phyloP scores from a whole-genome alignment of 2,113 vertebrate species.

The Terrapene triunguis region DNA sequence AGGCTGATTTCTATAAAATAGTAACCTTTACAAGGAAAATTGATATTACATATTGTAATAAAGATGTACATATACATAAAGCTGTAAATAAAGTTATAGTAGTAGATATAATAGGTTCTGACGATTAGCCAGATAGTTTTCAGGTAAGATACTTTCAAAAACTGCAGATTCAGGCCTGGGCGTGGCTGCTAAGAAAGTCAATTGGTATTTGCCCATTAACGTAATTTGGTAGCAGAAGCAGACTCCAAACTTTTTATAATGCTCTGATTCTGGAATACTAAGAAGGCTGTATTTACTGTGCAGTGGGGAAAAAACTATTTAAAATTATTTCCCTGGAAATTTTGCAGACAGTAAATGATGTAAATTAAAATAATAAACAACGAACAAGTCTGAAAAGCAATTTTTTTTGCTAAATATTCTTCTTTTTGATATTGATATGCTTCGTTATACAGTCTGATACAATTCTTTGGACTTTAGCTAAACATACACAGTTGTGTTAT shows the following conservation, averaged over 20 bases:
- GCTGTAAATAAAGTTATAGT: constrained; percentile 64
- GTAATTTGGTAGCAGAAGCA: constrained; percentile 59
- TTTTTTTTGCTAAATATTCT: constrained; percentile 74
- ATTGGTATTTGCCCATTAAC: constrained; percentile 55
- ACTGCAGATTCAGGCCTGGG: constrained; percentile 33
- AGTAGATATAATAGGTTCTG: constrained; percentile 64
- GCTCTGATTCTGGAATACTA: constrained; percentile 70
- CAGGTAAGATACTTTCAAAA: constrained; percentile 50
- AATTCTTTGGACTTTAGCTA: constrained; percentile 27
- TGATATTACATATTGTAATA: constrained; percentile 77
- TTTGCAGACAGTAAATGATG: constrained; percentile 68
- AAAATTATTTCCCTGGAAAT: constrained; percentile 69
- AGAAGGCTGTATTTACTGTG: constrained; percentile 69
- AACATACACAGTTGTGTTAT: not conserved
- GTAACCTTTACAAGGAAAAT: constrained; percentile 74
- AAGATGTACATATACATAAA: constrained; percentile 72
- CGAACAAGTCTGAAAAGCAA: constrained; percentile 70
- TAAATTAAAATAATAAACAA: constrained; percentile 73
- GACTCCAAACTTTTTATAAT: constrained; percentile 47
- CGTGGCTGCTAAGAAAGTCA: constrained; percentile 53
- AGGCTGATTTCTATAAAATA: constrained; percentile 73
- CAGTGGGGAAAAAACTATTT: constrained; percentile 48
- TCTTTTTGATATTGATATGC: constrained; percentile 50
- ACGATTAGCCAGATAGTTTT: constrained; percentile 60
- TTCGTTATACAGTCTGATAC: not conserved